phyloP scores from a whole-genome alignment of 2,888 invertebrate genomes.

The Toxonevra muliebris region DNA sequence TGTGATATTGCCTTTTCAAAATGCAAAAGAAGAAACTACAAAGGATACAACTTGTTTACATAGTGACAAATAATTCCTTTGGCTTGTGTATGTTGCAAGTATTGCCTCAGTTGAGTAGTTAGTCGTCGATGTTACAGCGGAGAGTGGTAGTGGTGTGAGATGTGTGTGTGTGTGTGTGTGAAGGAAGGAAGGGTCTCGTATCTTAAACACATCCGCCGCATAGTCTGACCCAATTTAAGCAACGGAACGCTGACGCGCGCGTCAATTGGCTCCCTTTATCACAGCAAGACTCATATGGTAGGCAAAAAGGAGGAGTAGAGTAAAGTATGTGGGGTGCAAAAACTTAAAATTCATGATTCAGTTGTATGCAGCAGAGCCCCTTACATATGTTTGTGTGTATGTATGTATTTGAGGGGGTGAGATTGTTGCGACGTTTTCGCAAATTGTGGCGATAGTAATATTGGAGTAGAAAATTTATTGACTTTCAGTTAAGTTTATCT shows the following conservation, averaged over 20 bases:
- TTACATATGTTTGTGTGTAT: neutral
- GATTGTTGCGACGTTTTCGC: neutral
- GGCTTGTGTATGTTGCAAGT: neutral
- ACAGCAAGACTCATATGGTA: neutral
- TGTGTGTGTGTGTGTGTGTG: too few relatives aligned
- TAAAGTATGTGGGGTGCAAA: neutral
- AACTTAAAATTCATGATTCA: too few relatives aligned
- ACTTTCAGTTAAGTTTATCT: conserved; percentile 59
- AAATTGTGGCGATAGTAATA: conserved; percentile 14
- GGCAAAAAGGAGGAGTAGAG: neutral
- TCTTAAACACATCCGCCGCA: too few relatives aligned
- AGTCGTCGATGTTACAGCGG: too few relatives aligned
- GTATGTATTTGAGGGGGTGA: neutral
- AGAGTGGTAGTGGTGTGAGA: too few relatives aligned
- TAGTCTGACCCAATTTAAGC: too few relatives aligned
- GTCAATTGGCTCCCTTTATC: neutral
- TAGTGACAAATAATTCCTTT: conserved; percentile 39
- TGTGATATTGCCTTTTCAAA: too few relatives aligned
- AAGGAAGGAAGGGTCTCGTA: too few relatives aligned
- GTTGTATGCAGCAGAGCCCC: too few relatives aligned
- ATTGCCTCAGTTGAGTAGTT: too few relatives aligned
- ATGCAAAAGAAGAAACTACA: conserved; percentile 37
- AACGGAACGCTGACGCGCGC: neutral
- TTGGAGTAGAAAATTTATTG: conserved; percentile 53
- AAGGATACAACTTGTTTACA: conserved; percentile 53